Percentiles rank a stretch among this genome's conserved stretches.
Conservation (phyloP, 2,113 vertebrate genomes). For the Elanoides forficatus region DNA sequence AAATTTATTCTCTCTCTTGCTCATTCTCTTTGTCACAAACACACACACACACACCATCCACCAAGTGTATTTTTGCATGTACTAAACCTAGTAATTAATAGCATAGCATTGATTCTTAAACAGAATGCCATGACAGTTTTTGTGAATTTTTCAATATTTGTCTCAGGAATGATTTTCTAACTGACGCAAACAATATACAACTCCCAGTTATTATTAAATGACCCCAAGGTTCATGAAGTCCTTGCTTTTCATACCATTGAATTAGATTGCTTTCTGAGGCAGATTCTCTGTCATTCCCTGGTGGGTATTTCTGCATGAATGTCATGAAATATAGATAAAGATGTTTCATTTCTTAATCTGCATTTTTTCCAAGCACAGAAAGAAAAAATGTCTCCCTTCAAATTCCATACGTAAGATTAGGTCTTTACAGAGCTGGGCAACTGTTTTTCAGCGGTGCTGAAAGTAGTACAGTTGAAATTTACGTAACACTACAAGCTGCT, state of each 20-base stretch:
- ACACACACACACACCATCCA: background rate
- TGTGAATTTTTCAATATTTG: background rate
- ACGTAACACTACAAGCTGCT: background rate
- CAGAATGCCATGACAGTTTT: background rate
- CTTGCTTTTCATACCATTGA: background rate
- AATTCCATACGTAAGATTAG: background rate
- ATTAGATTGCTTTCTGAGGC: background rate
- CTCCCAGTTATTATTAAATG: background rate
- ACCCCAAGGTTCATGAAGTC: background rate
- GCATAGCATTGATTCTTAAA: background rate
- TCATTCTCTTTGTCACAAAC: background rate
- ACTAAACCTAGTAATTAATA: background rate
- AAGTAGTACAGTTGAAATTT: background rate
- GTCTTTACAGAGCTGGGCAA: too few species aligned
- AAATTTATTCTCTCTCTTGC: background rate
- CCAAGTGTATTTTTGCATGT: background rate
- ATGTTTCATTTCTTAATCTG: background rate
- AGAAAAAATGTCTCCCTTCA: background rate
- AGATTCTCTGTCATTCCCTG: background rate
- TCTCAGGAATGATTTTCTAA: background rate
- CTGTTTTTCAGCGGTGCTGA: background rate
- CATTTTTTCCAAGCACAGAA: background rate
- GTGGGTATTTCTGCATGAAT: background rate
- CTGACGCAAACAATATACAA: background rate
- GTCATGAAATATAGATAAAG: background rate